A percentile compares a stretch with the other conserved stretches of the same genome.
These are phyloP conservation scores for Phyllopteryx taeniolatus DNA, from an alignment of 2,113 vertebrate genomes.

Conservation along the genomic window DNA sequence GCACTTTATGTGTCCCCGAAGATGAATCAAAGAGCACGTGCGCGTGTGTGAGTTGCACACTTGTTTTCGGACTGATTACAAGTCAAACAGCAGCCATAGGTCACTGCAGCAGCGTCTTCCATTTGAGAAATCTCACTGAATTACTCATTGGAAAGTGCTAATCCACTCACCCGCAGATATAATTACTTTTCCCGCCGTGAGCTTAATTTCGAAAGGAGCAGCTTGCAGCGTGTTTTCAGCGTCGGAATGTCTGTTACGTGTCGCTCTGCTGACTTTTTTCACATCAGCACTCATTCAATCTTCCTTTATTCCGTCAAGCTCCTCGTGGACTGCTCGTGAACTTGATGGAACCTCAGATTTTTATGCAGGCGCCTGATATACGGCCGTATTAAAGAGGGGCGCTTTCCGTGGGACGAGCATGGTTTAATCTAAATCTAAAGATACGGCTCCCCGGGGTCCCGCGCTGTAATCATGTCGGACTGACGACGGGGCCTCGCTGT, in stretches of 20 bases:
- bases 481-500: conserved; percentile 44
- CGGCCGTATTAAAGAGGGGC: conserved; percentile 50
- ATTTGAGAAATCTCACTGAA: not conserved
- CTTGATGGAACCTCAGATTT: conserved; percentile 50
- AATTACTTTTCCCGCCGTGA: not conserved
- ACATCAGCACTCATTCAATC: conserved; percentile 11
- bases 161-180: not conserved
- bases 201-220: not conserved
- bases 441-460: conserved; percentile 53
- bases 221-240: conserved; percentile 10
- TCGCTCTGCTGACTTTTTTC: conserved; percentile 3
- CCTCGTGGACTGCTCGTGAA: conserved; percentile 32
- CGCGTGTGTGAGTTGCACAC: not conserved
- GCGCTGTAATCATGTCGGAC: conserved; percentile 65
- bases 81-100: conserved; percentile 1
- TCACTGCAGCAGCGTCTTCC: not conserved
- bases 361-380: conserved; percentile 53
- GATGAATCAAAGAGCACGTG: not conserved
- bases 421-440: conserved; percentile 69
- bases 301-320: conserved; percentile 12
- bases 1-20: not conserved
- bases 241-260: conserved; percentile 19
- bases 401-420: conserved; percentile 60
- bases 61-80: not conserved
- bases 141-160: not conserved